Evolutionary conservation across 2,888 invertebrate species (phyloP), one percentile per base, ranked within the genome.

Genomic region (Galerucella nymphaeae): DNA sequence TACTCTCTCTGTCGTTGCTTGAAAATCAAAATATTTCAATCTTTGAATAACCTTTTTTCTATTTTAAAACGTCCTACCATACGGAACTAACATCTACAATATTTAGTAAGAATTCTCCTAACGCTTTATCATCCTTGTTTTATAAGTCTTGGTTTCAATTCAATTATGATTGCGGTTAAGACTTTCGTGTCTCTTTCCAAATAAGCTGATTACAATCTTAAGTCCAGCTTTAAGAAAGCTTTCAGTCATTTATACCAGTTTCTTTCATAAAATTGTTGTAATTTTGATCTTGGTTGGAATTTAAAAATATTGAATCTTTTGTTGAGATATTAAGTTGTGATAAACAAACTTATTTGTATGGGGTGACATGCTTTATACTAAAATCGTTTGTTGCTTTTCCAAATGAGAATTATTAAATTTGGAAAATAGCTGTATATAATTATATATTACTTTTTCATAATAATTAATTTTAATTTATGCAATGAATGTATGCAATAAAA

Each of bases 171-270:
- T 42, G 61, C 42, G 61, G 61, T 62, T 41, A 18, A 62, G 38
- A 62, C n/a, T 62, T 41, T 42, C 61, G 61, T 62, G 42, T 42
- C 42, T 42, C 42, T 62, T 41, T 62, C 18, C 42, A 62, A 18
- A 42, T 62, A 62, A 62, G 61, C 61, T 62, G 61, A 62, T 62
- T 62, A 62, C 8, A 62, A 62, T 42, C 61, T 62, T 42, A 18
- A 62, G 61, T 62, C 38, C 61, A 62, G 61, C 61, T 41, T 62
- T 11, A 41, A 9, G 16, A 42, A 18, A 18, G 61, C 61, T 62
- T 62, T 6, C 42, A 62, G 61, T 42, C 42, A 42, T 62, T 62
- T 42, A 16, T 62, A 42, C 18, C 61, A 18, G 61, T 62, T 62
- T 62, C 42, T 62, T 62, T 9, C 61, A 18, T 11, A 16, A 42